Evolutionary conservation across 2,113 vertebrate genomes (phyloP).

Genomic region (Nyctereutes procyonoides): DNA sequence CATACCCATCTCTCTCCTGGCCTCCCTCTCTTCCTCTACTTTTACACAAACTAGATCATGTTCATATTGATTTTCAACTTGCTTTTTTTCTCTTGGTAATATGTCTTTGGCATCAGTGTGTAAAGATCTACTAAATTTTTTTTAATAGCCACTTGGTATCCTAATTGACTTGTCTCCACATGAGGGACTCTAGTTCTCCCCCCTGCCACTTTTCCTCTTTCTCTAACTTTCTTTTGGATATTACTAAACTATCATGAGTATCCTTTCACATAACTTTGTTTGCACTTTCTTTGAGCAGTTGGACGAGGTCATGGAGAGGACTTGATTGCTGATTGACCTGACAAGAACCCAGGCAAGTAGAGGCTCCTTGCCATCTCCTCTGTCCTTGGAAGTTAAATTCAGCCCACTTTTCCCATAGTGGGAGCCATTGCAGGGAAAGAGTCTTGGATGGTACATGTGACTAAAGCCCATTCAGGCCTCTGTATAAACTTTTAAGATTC

Average conservation of each 20-base stretch:
- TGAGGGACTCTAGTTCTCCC: not conserved
- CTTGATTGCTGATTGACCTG: not conserved
- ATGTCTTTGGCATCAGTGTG: not conserved
- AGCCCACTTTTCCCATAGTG: not conserved
- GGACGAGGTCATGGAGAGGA: not conserved
- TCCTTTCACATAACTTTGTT: not conserved
- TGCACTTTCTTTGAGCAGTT: not conserved
- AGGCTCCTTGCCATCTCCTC: not conserved
- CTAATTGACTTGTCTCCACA: not conserved
- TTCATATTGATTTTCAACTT: not conserved
- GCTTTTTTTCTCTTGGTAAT: not conserved
- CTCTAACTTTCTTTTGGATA: not conserved
- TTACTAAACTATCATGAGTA: not conserved
- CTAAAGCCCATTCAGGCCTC: not conserved
- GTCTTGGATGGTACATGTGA: not conserved
- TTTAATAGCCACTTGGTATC: not conserved
- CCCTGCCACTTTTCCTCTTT: no score
- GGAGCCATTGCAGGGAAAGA: not conserved
- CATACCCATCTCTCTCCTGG: not conserved
- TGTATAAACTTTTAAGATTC: not conserved
- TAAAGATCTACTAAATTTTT: not conserved
- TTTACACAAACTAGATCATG: not conserved
- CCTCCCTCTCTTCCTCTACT: not conserved
- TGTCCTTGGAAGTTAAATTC: not conserved
- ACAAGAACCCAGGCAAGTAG: not conserved